Evolutionary conservation across 2,113 vertebrate species (phyloP), one percentile per base, ranked within the genome.

Genomic region (Mesocricetus auratus): DNA sequence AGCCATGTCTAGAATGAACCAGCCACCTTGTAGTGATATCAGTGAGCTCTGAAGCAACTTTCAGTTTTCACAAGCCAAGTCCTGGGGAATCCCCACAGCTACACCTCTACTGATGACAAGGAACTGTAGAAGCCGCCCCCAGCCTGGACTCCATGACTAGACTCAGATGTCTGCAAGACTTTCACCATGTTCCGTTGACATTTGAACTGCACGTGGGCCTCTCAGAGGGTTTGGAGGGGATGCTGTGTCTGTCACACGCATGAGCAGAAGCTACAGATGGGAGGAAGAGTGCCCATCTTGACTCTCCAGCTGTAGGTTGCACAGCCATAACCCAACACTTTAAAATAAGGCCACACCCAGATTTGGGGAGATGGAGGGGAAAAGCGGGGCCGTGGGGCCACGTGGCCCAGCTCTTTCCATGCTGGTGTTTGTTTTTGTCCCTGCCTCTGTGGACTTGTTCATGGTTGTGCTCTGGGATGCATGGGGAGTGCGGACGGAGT

Each of bases 1-100:
- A 97, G 97, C 96, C 97, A 96, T 96, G 97, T 50, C 50, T 94
- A 31, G 77, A 87, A 83, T 1, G 74, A 96, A 74, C 91, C 91
- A 94, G 94, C 95, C 74, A 1, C 91, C 73, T 89, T 86, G 68
- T 73, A 89, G 86, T 64, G 90, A 94, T 47, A 79, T 74, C 60
- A 81, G 60, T 8, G 24, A 66, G 42, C 58, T 56, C 33, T 13
- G 74, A 92, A 96, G 66, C 89, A 92, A 89, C 81, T 83, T 58
- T 29, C 16, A 83, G 21, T 31, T 74, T 94, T 60, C 42, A 4
- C 9, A 56, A 36, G 62, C 89, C 73, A 4, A 83, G 64, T 74
- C 73, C 50, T 33, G 66, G 36, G 15, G 85, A 21, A 4, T 11
- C 11, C 56, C 68, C 13, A 50, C 13, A 42, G 33, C 16, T 4